phyloP scores from a whole-genome alignment of 2,797 vertebrate genomes.

The Phalloptychus januarius region DNA sequence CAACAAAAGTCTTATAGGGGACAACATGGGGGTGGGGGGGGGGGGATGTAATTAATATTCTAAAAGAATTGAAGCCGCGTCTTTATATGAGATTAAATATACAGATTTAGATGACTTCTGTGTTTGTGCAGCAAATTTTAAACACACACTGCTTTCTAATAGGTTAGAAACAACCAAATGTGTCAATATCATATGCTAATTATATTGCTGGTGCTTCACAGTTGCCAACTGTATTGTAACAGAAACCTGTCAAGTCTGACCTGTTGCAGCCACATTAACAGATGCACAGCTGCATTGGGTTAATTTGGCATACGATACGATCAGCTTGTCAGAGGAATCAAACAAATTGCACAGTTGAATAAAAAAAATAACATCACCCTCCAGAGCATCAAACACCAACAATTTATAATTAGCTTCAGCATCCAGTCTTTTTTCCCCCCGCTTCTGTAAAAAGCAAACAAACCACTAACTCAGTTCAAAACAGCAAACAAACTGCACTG shows the following conservation, averaged over 20 bases:
- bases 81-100: constrained; percentile 45
- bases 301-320: not conserved
- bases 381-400: not conserved
- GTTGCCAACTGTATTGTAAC: not conserved
- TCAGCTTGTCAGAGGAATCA: constrained; percentile 1
- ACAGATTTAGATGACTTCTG: constrained; percentile 5
- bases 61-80: constrained; percentile 51
- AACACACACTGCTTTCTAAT: not conserved
- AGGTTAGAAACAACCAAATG: not conserved
- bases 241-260: not conserved
- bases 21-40: constrained; percentile 21
- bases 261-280: not conserved
- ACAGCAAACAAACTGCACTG: not conserved
- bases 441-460: not conserved
- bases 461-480: not conserved
- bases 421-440: not conserved
- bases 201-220: not conserved
- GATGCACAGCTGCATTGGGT: not conserved
- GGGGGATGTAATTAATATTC: constrained; percentile 34
- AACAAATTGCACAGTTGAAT: constrained; percentile 5
- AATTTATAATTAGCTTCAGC: not conserved
- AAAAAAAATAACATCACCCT: constrained; percentile 1
- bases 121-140: constrained; percentile 1
- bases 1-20: not conserved
- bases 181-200: not conserved